Evolutionary conservation across 2,888 invertebrate species (phyloP).

Genomic region (Himalopsyche kuldschensis): DNA sequence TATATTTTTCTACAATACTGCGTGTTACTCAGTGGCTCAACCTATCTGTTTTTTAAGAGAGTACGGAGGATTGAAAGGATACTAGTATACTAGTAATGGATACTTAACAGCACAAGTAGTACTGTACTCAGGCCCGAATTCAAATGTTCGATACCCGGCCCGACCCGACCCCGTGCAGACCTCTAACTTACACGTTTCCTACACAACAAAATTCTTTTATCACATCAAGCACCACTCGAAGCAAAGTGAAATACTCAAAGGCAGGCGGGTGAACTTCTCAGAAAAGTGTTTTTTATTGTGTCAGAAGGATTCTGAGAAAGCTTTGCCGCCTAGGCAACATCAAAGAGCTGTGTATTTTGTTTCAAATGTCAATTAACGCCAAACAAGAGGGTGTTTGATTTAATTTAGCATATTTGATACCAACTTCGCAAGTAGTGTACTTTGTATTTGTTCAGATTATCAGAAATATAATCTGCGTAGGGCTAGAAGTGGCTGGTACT

Average conservation of each 20-base stretch:
- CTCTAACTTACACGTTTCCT: too few species aligned
- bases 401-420: neutral
- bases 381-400: neutral
- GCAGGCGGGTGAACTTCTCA: neutral
- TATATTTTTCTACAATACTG: too few species aligned
- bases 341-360: neutral
- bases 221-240: neutral
- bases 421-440: neutral
- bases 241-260: neutral
- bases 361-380: neutral
- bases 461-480: too few species aligned
- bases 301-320: neutral
- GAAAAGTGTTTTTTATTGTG: neutral
- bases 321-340: neutral
- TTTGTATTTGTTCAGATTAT: neutral
- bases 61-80: too few species aligned
- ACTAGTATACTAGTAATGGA: too few species aligned
- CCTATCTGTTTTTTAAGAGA: too few species aligned
- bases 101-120: too few species aligned
- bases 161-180: too few species aligned
- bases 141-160: too few species aligned
- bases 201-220: neutral
- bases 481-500: too few species aligned
- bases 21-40: too few species aligned
- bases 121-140: too few species aligned